Evolutionary conservation across 2,888 invertebrate genomes (phyloP).

Genomic region (Rhimphoctona megacephalus): DNA sequence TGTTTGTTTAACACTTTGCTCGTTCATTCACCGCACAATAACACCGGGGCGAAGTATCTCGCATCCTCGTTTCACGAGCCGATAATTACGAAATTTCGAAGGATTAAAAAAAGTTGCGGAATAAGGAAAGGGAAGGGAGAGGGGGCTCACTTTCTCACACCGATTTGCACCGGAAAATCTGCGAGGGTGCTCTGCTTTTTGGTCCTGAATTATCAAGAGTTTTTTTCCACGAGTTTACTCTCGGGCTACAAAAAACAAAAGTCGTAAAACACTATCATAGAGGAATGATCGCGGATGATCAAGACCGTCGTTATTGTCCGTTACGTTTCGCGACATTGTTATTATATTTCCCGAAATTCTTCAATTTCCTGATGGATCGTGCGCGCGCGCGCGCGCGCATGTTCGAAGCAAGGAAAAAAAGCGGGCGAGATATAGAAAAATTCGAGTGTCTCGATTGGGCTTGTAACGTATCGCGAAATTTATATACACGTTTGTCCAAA

Average conservation of each 20-base stretch:
- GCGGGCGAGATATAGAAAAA: not conserved
- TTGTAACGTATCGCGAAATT: not conserved
- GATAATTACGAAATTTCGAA: not conserved
- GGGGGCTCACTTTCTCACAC: not conserved
- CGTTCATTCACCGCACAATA: slow-evolving; percentile 1
- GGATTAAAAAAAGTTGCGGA: not conserved
- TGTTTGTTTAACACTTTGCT: not conserved
- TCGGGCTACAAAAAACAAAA: not conserved
- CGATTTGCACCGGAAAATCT: not conserved
- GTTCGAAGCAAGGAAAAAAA: not conserved
- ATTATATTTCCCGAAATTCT: not conserved
- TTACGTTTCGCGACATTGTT: slow-evolving; percentile 40
- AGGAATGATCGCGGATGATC: slow-evolving; percentile 22
- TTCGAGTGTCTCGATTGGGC: not conserved
- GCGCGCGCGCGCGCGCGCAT: slow-evolving; percentile 15
- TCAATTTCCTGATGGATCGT: not conserved
- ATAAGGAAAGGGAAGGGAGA: not conserved
- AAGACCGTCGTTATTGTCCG: slow-evolving; percentile 12
- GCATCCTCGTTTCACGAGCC: not conserved
- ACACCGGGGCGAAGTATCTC: not conserved
- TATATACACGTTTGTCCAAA: not conserved
- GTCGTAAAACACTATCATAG: slow-evolving; percentile 20
- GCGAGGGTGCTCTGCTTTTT: not conserved
- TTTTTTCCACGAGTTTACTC: not conserved
- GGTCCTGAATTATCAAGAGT: not conserved